phyloP scores from a whole-genome alignment of 2,113 vertebrate genomes.

The Polypterus senegalus region DNA sequence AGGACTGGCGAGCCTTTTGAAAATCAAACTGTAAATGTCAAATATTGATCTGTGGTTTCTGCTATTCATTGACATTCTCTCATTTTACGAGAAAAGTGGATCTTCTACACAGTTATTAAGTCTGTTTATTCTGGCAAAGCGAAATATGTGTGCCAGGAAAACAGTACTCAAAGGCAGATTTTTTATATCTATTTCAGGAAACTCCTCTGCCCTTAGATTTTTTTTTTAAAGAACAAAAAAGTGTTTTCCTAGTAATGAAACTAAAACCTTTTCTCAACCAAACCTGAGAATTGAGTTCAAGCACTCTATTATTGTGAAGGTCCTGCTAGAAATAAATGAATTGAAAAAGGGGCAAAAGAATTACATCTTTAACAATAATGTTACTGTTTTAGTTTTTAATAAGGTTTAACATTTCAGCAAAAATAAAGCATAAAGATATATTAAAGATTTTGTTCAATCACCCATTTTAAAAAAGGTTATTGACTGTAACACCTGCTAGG shows the following conservation, averaged over 20 bases:
- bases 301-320: no score
- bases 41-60: slow-evolving; percentile 40
- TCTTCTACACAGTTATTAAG: slow-evolving; percentile 21
- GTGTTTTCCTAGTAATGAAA: no score
- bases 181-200: not conserved
- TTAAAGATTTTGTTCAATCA: slow-evolving; percentile 43
- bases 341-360: no score
- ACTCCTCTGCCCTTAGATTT: no score
- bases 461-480: slow-evolving; percentile 50
- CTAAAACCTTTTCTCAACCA: no score
- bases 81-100: slow-evolving; percentile 39
- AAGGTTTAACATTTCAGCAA: not conserved
- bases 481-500: slow-evolving; percentile 53
- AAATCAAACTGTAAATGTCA: slow-evolving; percentile 47
- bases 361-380: no score
- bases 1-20: slow-evolving; percentile 5
- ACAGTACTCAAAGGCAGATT: not conserved
- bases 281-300: no score
- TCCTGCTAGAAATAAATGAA: no score
- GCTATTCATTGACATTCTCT: slow-evolving; percentile 55
- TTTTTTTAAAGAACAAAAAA: no score
- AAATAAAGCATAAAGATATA: slow-evolving; percentile 3
- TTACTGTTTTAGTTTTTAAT: no score
- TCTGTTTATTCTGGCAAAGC: slow-evolving; percentile 26
- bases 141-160: slow-evolving; percentile 34